Conservation (phyloP, 2,797 vertebrate genomes). For the Odontamblyopus lacepedii region DNA sequence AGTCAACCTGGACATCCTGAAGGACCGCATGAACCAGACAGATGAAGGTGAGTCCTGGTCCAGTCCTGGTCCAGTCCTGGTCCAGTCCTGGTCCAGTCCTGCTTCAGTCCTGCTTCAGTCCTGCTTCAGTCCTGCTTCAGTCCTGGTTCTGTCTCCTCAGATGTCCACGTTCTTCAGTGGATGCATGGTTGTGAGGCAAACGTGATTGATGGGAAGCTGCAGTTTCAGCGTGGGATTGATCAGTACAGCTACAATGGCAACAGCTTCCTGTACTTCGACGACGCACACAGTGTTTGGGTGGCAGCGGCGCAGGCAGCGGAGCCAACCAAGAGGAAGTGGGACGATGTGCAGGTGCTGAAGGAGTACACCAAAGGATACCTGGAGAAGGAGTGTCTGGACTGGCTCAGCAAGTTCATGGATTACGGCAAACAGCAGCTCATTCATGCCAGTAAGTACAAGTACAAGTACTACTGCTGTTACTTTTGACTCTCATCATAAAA, state of each 20-base stretch:
- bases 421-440: slow-evolving; percentile 17
- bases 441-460: too few species aligned
- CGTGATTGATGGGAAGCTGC: accelerated
- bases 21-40: slow-evolving; percentile 51
- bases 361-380: slow-evolving; percentile 79
- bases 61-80: too few species aligned
- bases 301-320: neutral
- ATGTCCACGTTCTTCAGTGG: slow-evolving; percentile 70
- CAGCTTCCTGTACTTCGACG: slow-evolving; percentile 69
- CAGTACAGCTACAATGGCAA: slow-evolving; percentile 68
- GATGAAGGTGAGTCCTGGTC: slow-evolving; percentile 18
- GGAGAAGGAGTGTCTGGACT: slow-evolving; percentile 71
- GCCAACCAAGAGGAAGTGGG: slow-evolving; percentile 75
- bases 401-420: slow-evolving; percentile 50
- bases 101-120: too few species aligned
- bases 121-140: too few species aligned
- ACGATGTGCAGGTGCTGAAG: slow-evolving; percentile 59
- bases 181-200: slow-evolving; percentile 60
- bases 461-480: too few species aligned
- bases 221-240: slow-evolving; percentile 23
- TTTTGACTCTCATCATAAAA: too few species aligned
- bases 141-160: slow-evolving; percentile 9
- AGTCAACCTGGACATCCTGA: slow-evolving; percentile 71
- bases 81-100: too few species aligned
- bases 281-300: slow-evolving; percentile 23